Percentiles rank a stretch among this genome's conserved stretches.
These are phyloP conservation scores for Bambusicola thoracicus DNA, from an alignment of 2,113 vertebrate genomes.

Conservation along the genomic window DNA sequence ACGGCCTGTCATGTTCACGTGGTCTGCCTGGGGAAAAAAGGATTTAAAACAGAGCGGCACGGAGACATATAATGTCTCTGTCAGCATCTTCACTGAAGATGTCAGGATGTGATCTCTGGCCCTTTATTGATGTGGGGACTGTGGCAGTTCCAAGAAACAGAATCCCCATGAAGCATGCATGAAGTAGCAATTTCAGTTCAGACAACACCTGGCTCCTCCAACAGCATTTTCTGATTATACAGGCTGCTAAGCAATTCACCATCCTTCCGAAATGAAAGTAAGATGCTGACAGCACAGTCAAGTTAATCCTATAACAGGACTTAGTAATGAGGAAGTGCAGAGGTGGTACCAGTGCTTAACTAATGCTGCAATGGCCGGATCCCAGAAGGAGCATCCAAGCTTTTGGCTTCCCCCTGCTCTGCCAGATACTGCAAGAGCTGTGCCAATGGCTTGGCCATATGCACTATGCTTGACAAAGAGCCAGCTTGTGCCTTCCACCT, in stretches of 20 bases:
- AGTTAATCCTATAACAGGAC: neutral
- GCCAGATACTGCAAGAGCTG: neutral
- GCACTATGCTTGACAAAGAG: neutral
- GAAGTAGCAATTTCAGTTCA: neutral
- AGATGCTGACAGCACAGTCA: neutral
- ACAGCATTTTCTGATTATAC: neutral
- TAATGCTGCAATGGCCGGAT: neutral
- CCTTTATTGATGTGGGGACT: neutral
- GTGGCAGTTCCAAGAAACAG: accelerated
- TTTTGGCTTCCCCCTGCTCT: neutral
- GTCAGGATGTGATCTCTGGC: neutral
- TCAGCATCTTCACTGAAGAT: neutral
- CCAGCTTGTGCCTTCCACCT: neutral
- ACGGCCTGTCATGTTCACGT: neutral
- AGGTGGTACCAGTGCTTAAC: accelerated
- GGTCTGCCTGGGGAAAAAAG: neutral
- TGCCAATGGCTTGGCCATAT: neutral
- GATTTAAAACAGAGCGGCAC: neutral
- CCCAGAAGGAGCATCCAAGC: neutral
- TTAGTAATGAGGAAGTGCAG: neutral
- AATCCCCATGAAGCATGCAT: neutral
- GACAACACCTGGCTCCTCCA: neutral
- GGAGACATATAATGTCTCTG: neutral
- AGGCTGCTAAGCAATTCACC: neutral
- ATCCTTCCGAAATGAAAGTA: neutral